Evolutionary conservation across 1,140 invertebrate species (phyloP).

Genomic region (Neodiprion pinetum): DNA sequence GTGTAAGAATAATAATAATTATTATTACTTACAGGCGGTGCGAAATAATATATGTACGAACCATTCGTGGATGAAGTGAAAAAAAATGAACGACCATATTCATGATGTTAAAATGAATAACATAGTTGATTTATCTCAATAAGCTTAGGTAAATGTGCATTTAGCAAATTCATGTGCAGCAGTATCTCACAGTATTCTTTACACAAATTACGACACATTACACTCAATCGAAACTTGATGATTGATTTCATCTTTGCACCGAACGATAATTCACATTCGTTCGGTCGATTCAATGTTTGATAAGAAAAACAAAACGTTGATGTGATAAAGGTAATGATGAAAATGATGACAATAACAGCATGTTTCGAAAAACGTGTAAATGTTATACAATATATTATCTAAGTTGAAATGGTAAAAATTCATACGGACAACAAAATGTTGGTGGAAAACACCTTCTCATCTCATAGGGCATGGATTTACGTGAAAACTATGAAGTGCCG

Average conservation of each 20-base stretch:
- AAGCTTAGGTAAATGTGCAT: too few relatives aligned
- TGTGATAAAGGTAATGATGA: not conserved
- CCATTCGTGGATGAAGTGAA: not conserved
- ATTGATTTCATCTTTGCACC: not conserved
- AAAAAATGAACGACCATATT: not conserved
- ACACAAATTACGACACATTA: too few relatives aligned
- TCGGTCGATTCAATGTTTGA: not conserved
- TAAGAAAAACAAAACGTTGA: not conserved
- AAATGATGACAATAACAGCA: too few relatives aligned
- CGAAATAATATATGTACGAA: not conserved
- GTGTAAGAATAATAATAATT: slow-evolving; percentile 1
- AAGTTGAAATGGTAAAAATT: too few relatives aligned
- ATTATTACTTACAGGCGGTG: not conserved
- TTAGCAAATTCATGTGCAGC: not conserved
- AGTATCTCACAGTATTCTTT: too few relatives aligned
- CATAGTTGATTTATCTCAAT: too few relatives aligned
- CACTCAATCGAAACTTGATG: not conserved
- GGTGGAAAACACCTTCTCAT: too few relatives aligned
- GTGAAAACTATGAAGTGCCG: too few relatives aligned
- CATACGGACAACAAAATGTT: too few relatives aligned
- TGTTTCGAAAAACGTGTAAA: too few relatives aligned
- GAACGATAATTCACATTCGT: not conserved
- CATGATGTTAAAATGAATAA: not conserved
- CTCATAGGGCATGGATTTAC: too few relatives aligned
- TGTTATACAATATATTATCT: too few relatives aligned